Evolutionary conservation across 2,888 invertebrate species (phyloP), one percentile per base, ranked within the genome.

Genomic region (Chromoteleia sp.): DNA sequence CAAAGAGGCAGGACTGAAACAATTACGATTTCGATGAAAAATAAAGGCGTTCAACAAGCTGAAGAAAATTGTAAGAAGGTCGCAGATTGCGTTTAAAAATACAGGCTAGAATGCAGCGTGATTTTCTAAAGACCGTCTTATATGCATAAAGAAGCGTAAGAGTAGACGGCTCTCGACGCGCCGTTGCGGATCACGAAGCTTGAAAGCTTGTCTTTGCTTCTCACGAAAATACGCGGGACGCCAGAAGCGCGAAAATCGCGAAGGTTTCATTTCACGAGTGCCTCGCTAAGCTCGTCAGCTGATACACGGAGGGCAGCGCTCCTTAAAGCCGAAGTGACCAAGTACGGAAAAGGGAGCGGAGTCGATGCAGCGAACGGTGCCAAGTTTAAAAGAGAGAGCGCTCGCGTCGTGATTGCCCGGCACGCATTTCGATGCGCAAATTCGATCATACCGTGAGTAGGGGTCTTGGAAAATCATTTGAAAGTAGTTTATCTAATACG

Each of bases 251-350:
- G 50, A 76, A 76, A 76, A 81, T 76, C 59, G 65, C 56, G 36
- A 56, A 76, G 56, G 48, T 74, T 74, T 70, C 65, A 67, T 77
- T 71, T 77, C 63, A 67, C 30, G 25, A 67, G 70, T 58, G 15
- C 58, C 36, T 59, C 17, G 71, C 29, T 10, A 14, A 50, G 75
- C 61, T 81, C 68, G 75, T 84, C 86, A 84, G 86, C 84, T 86
- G 85, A 84, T 82, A 71, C 61, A 63, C 43, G 45, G 70, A 84
- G 85, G 85, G 77, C 86, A 85, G 84, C 84, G 86, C 83, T 85
- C 85, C 85, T 87, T 87, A 87, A 88, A 87, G 87, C 78, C 71
- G 83, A 86, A 84, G 82, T 85, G 76, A 84, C 77, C 50, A 41
- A 78, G 19, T 45, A 25, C 48, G 25, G 67, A 39, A 50, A 77